These are phyloP conservation scores for Ariolimax columbianus DNA, from an alignment of 2,888 invertebrate species.

Conservation along the genomic window DNA sequence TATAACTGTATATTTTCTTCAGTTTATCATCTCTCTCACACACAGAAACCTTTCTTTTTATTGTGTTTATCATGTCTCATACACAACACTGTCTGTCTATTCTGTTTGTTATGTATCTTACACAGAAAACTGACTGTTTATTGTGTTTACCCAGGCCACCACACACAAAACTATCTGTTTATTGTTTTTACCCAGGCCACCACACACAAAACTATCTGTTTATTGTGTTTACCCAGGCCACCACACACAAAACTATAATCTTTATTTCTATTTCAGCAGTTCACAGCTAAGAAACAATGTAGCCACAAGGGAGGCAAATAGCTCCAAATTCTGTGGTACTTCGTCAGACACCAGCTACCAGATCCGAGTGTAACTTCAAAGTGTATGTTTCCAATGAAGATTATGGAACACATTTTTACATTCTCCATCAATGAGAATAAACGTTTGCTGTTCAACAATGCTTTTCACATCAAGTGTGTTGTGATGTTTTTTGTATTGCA, in stretches of 20 bases:
- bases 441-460: background rate
- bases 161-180: too few species aligned
- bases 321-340: background rate
- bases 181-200: background rate
- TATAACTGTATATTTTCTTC: too few species aligned
- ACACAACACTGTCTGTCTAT: too few species aligned
- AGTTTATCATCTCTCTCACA: too few species aligned
- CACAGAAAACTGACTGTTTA: too few species aligned
- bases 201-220: background rate
- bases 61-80: too few species aligned
- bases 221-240: background rate
- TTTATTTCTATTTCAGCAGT: background rate
- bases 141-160: too few species aligned
- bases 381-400: background rate
- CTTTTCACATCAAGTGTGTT: background rate
- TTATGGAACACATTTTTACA: too few species aligned
- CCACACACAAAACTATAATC: background rate
- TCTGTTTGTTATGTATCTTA: too few species aligned
- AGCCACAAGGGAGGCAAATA: background rate
- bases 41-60: too few species aligned
- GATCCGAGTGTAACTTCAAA: background rate
- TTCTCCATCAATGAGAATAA: background rate
- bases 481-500: too few species aligned
- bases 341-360: background rate
- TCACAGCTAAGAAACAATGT: background rate